phyloP scores from a whole-genome alignment of 2,888 invertebrate species.

The Tenthredo amoena region DNA sequence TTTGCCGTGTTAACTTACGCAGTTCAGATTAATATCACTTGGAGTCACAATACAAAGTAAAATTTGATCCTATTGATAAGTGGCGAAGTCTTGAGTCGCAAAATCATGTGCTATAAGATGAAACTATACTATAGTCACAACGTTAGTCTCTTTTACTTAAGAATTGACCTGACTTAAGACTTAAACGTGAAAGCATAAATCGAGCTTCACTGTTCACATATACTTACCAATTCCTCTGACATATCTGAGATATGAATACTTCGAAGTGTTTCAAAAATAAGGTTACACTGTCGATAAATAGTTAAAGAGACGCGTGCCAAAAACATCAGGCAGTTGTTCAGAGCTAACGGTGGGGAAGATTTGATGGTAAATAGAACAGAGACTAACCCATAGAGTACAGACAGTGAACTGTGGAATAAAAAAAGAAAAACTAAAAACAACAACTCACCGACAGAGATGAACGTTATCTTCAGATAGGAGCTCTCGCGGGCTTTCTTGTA shows the following conservation, averaged over 20 bases:
- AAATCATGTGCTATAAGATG: background rate
- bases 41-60: background rate
- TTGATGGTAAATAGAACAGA: slow-evolving; percentile 29
- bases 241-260: background rate
- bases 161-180: background rate
- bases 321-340: slow-evolving; percentile 16
- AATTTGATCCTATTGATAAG: background rate
- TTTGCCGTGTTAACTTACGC: background rate
- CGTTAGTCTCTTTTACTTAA: background rate
- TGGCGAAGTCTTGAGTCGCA: background rate
- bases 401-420: background rate
- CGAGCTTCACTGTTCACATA: background rate
- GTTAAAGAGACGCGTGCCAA: background rate
- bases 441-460: slow-evolving; percentile 57
- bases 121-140: background rate
- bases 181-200: background rate
- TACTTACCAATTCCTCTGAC: too few species aligned
- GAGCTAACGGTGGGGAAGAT: background rate
- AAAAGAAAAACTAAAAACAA: slow-evolving; percentile 46
- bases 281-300: background rate
- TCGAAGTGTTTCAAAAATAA: background rate
- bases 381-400: background rate
- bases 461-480: slow-evolving; percentile 38
- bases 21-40: background rate
- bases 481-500: background rate